Evolutionary conservation across 2,113 vertebrate genomes (phyloP), one percentile per base, ranked within the genome.

Genomic region (Hymenochirus boettgeri): DNA sequence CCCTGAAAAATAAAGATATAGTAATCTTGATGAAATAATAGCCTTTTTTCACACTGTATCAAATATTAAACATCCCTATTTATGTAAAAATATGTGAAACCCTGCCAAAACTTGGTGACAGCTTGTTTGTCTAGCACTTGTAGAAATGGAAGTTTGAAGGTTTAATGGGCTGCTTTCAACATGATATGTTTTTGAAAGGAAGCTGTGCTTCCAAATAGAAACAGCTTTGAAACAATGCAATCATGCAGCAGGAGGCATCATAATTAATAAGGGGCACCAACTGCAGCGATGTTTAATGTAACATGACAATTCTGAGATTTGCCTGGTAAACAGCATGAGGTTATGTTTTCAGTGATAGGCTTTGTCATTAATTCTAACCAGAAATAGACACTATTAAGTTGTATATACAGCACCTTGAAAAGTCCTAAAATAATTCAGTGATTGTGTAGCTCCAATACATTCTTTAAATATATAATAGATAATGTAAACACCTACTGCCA

Each of bases 81-180:
- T 39, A 39, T 53, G 24, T 52, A 58, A 12, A 58, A 33, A 66
- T 42, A 42, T 52, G 31, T 25, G 27, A 11, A 37, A 11, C 23
- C 22, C 13, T 46, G 3, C 9, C 19, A 45, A 52, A 60, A 52
- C 47, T 29, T 52, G 18, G 33, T 59, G 56, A 59, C 56, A 67
- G 55, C 47, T 67, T 31, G 13, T 59, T 69, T 69, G 56, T 69
- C 57, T 53, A 48, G 56, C 47, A 22, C 15, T 58, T 46, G 65
- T 37, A 59, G 27, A 53, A 69, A 73, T 73, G 72, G 48, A 73
- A 78, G 72, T 61, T 66, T 18, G 31, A 72, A 82, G 73, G 65
- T 69, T 81, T 84, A 86, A 89, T 77, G 74, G 86, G 62, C 74
- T 82, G 74, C 62, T 78, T 71, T 77, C 71, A 52, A 45, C 19